Evolutionary conservation across 2,888 invertebrate species (phyloP), one percentile per base, ranked within the genome.

Genomic region (Ormyrus thymus): DNA sequence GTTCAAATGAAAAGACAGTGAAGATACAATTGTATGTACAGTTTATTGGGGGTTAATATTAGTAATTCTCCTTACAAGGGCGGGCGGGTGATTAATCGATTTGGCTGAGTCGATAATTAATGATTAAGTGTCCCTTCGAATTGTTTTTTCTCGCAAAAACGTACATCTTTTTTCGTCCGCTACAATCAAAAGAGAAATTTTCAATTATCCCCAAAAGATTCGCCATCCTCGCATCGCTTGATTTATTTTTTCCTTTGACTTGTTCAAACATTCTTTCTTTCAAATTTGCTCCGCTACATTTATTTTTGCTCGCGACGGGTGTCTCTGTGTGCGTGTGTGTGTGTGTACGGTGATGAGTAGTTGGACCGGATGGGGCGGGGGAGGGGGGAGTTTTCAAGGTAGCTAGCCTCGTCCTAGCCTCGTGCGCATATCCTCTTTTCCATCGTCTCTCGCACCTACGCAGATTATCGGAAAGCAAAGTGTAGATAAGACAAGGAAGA

Each of bases 401-500:
- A 86, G 88, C 89, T 90, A 90, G 89, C 88, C 87, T 89, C 89
- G 89, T 89, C 88, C 89, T 87, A 89, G 90, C 90, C 89, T 89
- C 90, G 89, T 85, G 86, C 85, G 86, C 79, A 86, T 83, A 81
- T 83, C 68, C 69, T 79, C 62, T 61, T 29, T 29, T 29, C 29
- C 4, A 29, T 29, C 29, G 29, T 46, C 46, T 79, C 62, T 75
- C 70, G 61, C 56, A 13, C 78, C 11, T 65, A 68, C 62, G 10
- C 29, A 29, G 29, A 29, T 29, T 29, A 29, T 29, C 4, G 29
- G 29, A 29, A 29, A 29, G 29, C 29, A 29, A 29, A 29, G 29
- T 29, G 29, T 29, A 29, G 29, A 29, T 29, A 29, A 29, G 29
- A 29, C 29, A 29, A 29, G 29, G 29, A 29, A 29, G 29, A 29